A percentile compares a stretch with the other conserved stretches of the same genome.
Evolutionary conservation across 2,113 vertebrate species (phyloP).

Genomic region (Tachycineta bicolor): DNA sequence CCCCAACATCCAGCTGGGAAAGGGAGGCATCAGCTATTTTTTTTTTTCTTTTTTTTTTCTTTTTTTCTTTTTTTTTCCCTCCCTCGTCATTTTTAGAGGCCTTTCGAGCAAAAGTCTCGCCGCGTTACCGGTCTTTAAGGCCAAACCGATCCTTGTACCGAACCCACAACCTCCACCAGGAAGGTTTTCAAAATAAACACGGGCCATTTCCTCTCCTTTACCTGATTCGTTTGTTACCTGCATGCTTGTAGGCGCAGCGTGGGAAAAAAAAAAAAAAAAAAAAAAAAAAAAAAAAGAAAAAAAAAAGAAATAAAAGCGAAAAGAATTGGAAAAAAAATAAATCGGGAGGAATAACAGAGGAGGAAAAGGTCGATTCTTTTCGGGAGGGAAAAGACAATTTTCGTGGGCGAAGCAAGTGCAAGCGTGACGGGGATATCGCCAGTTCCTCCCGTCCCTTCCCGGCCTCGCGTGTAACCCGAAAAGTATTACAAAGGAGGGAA

Average conservation of each 20-base stretch:
- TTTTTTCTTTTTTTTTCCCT: too few relatives aligned
- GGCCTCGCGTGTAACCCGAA: neutral
- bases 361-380: neutral
- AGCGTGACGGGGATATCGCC: neutral
- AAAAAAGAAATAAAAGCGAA: accelerated
- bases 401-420: neutral
- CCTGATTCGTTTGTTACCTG: neutral
- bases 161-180: neutral
- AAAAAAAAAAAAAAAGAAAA: too few relatives aligned
- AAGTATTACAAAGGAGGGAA: neutral
- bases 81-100: neutral
- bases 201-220: neutral
- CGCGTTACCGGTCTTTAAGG: neutral
- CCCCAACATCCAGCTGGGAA: slow-evolving; percentile 50
- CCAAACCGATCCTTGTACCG: neutral
- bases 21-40: neutral
- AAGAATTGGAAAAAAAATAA: accelerated
- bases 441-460: neutral
- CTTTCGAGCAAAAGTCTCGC: neutral
- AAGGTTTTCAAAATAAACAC: neutral
- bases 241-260: neutral
- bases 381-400: neutral
- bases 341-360: neutral
- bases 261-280: too few relatives aligned
- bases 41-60: neutral